Percentiles rank a stretch among this genome's conserved stretches.
These are phyloP conservation scores for Erebia epiphron DNA, from an alignment of 2,888 invertebrate species.

Conservation along the genomic window DNA sequence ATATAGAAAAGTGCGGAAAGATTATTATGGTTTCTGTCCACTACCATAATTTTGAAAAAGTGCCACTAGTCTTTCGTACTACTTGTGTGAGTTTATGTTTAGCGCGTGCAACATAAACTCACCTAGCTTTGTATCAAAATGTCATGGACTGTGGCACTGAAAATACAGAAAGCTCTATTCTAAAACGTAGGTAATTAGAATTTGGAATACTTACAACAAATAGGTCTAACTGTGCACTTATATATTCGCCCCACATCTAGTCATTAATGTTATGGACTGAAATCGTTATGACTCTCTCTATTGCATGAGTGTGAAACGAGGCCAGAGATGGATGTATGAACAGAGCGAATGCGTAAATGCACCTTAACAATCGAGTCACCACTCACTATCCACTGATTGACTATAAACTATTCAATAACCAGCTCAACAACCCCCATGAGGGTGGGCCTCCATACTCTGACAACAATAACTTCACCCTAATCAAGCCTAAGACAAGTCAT, in stretches of 20 bases:
- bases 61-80: no score
- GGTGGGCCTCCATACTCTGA: constrained; percentile 28
- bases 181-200: constrained; percentile 2
- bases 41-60: no score
- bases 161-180: background rate
- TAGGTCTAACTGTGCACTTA: constrained; percentile 13
- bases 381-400: constrained; percentile 32
- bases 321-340: no score
- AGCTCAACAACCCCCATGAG: constrained; percentile 27
- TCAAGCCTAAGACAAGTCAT: constrained; percentile 35
- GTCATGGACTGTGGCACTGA: no score
- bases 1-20: no score
- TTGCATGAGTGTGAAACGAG: no score
- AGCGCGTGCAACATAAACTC: background rate
- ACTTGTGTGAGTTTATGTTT: background rate
- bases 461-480: constrained; percentile 41
- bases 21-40: no score
- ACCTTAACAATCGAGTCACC: constrained; percentile 34
- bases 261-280: no score
- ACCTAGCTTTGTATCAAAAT: background rate
- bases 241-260: no score
- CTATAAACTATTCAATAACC: constrained; percentile 38
- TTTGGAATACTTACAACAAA: constrained; percentile 33
- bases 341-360: no score
- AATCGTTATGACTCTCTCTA: no score